Evolutionary conservation across 2,797 vertebrate species (phyloP), one percentile per base, ranked within the genome.

Genomic region (Rhynchotus rufescens): DNA sequence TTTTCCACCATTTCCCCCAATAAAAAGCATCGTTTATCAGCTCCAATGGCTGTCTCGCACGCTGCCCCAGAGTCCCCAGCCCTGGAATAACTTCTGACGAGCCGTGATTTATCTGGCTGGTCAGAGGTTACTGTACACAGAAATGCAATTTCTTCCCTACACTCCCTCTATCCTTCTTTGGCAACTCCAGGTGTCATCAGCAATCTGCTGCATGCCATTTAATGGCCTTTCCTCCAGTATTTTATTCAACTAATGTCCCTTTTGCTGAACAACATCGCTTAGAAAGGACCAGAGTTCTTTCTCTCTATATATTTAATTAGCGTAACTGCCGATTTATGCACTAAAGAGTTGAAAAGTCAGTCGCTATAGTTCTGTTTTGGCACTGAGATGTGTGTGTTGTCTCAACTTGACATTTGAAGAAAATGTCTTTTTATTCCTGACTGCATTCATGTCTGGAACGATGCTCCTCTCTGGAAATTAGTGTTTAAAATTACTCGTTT

Each of bases 141-240:
- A 97, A 97, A 97, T 95, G 93, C 95, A 97, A 97, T 97, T 97
- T 96, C 95, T 96, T 95, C 93, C 83, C 88, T 76, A 82, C 44
- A 30, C 82, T 92, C 6, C 0, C 72, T 95, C 93, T 89, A 93
- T 94, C 81, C 93, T 94, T 95, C 96, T 96, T 94, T 85, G 87
- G 87, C 93, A 95, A 77, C 84, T 95, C 45, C 92, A 94, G 92
- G 78, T 96, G 93, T 94, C 95, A 95, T 95, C 85, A 94, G 32
- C 93, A 95, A 94, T 95, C 92, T 91, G 86, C 86, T 79, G 59
- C 73, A 61, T 75, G 88, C 78, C 79, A 92, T 78, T 91, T 86
- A 82, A 74, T 56, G 72, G 80, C 80, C 69, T 93, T 93, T 83
- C 23, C 65, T 90, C 71, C 67, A 73, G 47, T 42, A 77, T 84